Conservation (phyloP, 1,140 invertebrate species). For the Steinernema feltiae region DNA sequence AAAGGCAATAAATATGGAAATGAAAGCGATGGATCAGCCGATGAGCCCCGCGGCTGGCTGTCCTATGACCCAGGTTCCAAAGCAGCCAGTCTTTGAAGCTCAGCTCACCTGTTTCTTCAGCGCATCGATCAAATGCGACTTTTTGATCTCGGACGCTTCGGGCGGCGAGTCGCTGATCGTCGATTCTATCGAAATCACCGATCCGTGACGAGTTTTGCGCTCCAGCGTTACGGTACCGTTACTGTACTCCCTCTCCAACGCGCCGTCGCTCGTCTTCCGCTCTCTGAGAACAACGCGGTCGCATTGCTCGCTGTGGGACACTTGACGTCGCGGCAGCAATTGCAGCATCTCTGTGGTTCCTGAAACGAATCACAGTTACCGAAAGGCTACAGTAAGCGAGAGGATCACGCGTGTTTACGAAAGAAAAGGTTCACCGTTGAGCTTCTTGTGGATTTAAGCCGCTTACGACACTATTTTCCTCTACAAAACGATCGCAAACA, state of each 20-base stretch:
- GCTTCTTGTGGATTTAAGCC: no score
- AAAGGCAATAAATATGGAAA: no score
- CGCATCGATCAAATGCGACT: background rate
- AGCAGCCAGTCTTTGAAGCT: background rate
- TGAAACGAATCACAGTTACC: background rate
- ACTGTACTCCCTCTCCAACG: background rate
- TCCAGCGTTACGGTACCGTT: background rate
- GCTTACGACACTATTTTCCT: no score
- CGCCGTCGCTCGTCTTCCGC: slow-evolving; percentile 9
- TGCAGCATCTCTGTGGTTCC: background rate
- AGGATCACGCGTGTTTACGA: no score
- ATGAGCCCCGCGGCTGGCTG: background rate
- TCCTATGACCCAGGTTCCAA: background rate
- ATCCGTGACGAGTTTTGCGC: background rate
- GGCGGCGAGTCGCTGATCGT: background rate
- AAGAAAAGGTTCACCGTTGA: no score
- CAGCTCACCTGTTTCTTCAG: background rate
- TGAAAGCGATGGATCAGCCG: no score
- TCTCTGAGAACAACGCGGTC: background rate
- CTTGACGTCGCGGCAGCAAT: background rate
- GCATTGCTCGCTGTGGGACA: slow-evolving; percentile 6
- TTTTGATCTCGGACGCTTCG: background rate
- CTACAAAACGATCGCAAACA: no score
- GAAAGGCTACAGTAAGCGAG: no score
- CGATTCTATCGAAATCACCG: background rate